These are phyloP conservation scores for Lophius americanus DNA, from an alignment of 2,797 vertebrate genomes.

Conservation along the genomic window DNA sequence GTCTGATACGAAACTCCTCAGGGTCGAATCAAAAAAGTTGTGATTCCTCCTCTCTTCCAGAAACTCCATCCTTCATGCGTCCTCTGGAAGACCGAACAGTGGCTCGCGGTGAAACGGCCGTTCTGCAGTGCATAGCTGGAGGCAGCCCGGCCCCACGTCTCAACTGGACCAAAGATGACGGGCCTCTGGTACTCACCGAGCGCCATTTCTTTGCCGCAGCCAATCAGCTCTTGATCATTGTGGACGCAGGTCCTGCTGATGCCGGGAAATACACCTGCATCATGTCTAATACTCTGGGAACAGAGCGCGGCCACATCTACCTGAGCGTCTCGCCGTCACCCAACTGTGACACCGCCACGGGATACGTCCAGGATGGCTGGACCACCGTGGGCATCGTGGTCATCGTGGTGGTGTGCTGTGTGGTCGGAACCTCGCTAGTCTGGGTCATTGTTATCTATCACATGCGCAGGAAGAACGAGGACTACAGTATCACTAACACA, in stretches of 20 bases:
- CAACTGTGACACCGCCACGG: conserved; percentile 87
- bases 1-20: background rate
- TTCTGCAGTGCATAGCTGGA: conserved; percentile 96
- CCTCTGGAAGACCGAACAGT: conserved; percentile 91
- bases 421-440: conserved; percentile 97
- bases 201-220: conserved; percentile 97
- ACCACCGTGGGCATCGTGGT: conserved; percentile 96
- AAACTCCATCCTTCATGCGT: conserved; percentile 94
- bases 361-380: conserved; percentile 89
- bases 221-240: conserved; percentile 96
- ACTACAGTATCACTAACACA: conserved; percentile 97
- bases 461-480: conserved; percentile 92
- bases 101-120: conserved; percentile 93
- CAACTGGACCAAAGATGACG: conserved; percentile 98
- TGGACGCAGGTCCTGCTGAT: conserved; percentile 90
- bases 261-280: conserved; percentile 96
- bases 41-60: conserved; percentile 71
- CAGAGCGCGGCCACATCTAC: conserved; percentile 91
- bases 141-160: conserved; percentile 93
- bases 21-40: conserved; percentile 18
- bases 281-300: conserved; percentile 97
- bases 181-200: conserved; percentile 90
- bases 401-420: conserved; percentile 98
- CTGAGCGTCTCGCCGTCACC: conserved; percentile 90
- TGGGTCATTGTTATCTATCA: conserved; percentile 99